Base-by-base conservation (phyloP, 2,797 vertebrate species). In the Clarias pachynema region DNA sequence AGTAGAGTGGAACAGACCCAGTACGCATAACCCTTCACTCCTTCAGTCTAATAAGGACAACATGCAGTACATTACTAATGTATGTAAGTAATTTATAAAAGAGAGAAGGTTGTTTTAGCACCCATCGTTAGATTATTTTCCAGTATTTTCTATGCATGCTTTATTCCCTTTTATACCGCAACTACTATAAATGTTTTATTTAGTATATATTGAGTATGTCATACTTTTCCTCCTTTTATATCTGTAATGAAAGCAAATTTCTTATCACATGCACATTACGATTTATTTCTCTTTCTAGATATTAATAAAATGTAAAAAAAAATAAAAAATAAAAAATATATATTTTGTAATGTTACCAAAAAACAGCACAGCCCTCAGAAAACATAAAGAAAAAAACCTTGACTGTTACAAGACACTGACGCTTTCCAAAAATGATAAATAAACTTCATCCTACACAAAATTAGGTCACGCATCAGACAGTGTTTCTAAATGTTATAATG, bases 1-100 rank as follows among this genome's bases (percentile, higher is more conserved):
- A 98, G 95, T 87, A 99, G 91, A 0, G 96, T 99, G 89, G 96
- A 95, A 90, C 98, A 99, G 0, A 99, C 98, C 97, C 97, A 99
- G 89, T 95, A 96, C 1, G 97, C 97, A 85, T 99, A 99, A 88
- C 98, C 98, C 92, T 98, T 97, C 73, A 97, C 97, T 84, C 98
- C 98, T 88, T 99, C 98, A 7, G 92, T 96, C 97, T 99, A 89
- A 83, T 10, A 60, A 20, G 0, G 53, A 77, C 16, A 89, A 15
- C 87, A n/a, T 0, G 24, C 26, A 78, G 29, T 24, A 12, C 31
- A 81, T 66, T 20, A 66, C 5, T 60, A 57, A 37, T 37, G 34
- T n/a, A 1, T 40, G 24, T 15, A 79, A 44, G 24, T 1, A 74
- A 16, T 29, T 29, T 56, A 57, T 22, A 57, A 77, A 77, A 20